phyloP scores from a whole-genome alignment of 2,888 invertebrate genomes.

The Dasysyrphus albostriatus region DNA sequence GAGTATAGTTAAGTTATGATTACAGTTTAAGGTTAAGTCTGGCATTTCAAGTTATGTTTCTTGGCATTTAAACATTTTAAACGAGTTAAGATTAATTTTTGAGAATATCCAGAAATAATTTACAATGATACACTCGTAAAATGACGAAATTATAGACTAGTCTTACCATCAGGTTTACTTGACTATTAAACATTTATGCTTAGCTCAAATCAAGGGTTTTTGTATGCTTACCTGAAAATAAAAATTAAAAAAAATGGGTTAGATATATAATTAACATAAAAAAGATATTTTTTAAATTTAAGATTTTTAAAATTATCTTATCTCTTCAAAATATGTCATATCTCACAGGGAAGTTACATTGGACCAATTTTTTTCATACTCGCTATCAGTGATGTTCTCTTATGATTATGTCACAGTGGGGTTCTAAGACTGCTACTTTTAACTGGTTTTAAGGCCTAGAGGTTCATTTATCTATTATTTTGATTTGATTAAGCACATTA shows the following conservation, averaged over 20 bases:
- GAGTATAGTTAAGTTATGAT: background rate
- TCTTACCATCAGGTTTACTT: constrained; percentile 40
- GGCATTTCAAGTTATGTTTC: background rate
- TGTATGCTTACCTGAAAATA: constrained; percentile 5
- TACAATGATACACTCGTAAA: background rate
- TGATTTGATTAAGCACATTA: too few relatives aligned
- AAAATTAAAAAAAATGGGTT: background rate
- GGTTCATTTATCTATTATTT: too few relatives aligned
- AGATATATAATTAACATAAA: background rate
- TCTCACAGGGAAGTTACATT: too few relatives aligned
- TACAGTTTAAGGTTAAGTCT: constrained; percentile 14
- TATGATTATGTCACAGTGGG: too few relatives aligned
- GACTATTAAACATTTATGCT: background rate
- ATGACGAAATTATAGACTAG: background rate
- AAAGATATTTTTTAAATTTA: background rate
- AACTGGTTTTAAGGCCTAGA: too few relatives aligned
- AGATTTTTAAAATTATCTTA: too few relatives aligned
- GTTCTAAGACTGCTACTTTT: too few relatives aligned
- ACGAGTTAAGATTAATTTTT: background rate
- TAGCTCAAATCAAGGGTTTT: background rate
- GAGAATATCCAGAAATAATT: background rate
- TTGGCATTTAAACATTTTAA: background rate
- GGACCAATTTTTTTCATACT: too few relatives aligned
- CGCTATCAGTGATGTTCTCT: too few relatives aligned
- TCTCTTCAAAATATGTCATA: too few relatives aligned